Evolutionary conservation across 2,888 invertebrate species (phyloP).

Genomic region (Xanthia icteritia): DNA sequence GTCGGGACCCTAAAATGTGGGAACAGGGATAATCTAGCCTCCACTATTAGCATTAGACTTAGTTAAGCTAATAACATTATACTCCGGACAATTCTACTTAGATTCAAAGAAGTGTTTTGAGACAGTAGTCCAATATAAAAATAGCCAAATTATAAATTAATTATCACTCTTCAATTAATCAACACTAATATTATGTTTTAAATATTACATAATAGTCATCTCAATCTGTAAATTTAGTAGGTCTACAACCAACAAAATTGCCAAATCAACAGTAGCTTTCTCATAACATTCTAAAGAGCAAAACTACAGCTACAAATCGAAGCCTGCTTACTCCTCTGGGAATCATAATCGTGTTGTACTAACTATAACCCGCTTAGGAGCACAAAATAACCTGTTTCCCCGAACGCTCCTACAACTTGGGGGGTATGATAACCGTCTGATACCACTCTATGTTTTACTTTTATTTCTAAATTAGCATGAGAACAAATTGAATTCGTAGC

Average conservation of each 20-base stretch:
- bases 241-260: neutral
- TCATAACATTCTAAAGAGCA: constrained; percentile 18
- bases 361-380: constrained; percentile 47
- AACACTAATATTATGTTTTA: neutral
- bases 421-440: constrained; percentile 66
- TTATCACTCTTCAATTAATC: neutral
- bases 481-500: constrained; percentile 65
- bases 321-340: constrained; percentile 49
- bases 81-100: neutral
- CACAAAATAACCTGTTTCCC: constrained; percentile 66
- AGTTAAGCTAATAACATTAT: neutral
- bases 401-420: constrained; percentile 63
- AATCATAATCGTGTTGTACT: constrained; percentile 58
- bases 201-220: neutral
- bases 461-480: constrained; percentile 68
- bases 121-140: neutral
- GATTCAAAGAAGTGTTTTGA: constrained; percentile 5
- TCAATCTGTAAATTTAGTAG: neutral
- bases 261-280: neutral
- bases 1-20: neutral
- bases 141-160: too few species aligned
- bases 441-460: constrained; percentile 56
- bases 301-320: constrained; percentile 38
- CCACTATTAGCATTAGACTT: neutral
- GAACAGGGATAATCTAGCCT: neutral